Base-by-base conservation (phyloP, 1,140 invertebrate genomes). In the Lysiphlebus fabarum region DNA sequence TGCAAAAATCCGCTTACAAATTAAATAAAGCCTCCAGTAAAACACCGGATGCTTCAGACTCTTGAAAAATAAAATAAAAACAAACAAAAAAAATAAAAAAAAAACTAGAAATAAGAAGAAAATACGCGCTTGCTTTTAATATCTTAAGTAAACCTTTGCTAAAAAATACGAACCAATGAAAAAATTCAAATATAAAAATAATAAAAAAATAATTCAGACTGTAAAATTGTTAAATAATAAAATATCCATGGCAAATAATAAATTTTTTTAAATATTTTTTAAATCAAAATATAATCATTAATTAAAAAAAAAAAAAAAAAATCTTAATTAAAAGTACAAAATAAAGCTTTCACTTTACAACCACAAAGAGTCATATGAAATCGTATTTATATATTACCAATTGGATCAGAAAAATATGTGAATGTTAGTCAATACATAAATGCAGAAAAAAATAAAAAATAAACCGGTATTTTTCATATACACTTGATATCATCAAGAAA, bases 1-100 rank as follows among this genome's bases (percentile, higher is more conserved):
- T 73, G 74, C 73, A 78, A 77, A 79, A 79, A 79, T 78, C 72
- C 72, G 74, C 71, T 78, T 79, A 78, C 75, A 77, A 78, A 79
- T 78, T 79, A 79, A 78, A 76, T 77, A 72, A 70, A 70, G 58
- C 70, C 66, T 61, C 63, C 61, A 48, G 69, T 64, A 68, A 67
- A 72, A 70, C 67, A 71, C 62, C 60, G 59, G 51, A 56, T 17
- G 14, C 44, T 41, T 38, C 57, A 59, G 36, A 37, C 43, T 47
- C 43, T 56, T 48, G 53, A 62, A 61, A 44, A 58, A n/a, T n/a
- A n/a, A 59, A 62, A 56, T 55, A 61, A 72, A 72, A 73, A 47
- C 47, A 49, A 41, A 36, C 5, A 7, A 45, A 41, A 53, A 60
- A 43, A 37, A 37, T 37, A 42, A 58, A 67, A 57, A 41, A 60